Conservation (phyloP, 1,140 invertebrate genomes). For the Panonychus citri region DNA sequence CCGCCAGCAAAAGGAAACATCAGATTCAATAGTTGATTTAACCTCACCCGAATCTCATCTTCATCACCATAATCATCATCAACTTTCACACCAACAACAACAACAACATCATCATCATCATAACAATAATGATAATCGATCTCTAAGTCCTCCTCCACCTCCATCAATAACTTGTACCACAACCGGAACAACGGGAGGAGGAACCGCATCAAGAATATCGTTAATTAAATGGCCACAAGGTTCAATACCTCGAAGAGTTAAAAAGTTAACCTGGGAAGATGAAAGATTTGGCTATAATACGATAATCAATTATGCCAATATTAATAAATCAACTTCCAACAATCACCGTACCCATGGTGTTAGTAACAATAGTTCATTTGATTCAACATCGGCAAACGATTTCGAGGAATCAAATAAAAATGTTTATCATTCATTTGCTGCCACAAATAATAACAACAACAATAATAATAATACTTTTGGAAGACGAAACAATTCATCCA, state of each 20-base stretch:
- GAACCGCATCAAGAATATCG: slow-evolving; percentile 4
- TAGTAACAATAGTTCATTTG: neutral
- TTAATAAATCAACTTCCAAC: neutral
- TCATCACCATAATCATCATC: neutral
- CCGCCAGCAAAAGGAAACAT: neutral
- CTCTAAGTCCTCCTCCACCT: slow-evolving; percentile 4
- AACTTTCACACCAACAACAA: neutral
- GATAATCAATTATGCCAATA: neutral
- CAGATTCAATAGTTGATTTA: neutral
- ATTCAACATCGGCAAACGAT: neutral
- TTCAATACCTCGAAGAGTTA: slow-evolving; percentile 36
- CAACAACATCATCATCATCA: neutral
- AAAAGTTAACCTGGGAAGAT: slow-evolving; percentile 48
- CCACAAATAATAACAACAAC: neutral
- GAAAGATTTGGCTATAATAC: slow-evolving; percentile 20
- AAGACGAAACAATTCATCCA: neutral
- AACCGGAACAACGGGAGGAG: slow-evolving; percentile 1
- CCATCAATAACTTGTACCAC: slow-evolving; percentile 1
- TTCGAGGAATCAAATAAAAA: neutral
- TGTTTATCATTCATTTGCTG: too few species aligned
- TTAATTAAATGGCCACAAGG: slow-evolving; percentile 24
- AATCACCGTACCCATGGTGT: neutral
- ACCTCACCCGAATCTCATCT: neutral
- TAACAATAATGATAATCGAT: neutral
- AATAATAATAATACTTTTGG: neutral